Evolutionary conservation across 1,140 invertebrate species (phyloP), one percentile per base, ranked within the genome.

Genomic region (Tetragonula clypearis): DNA sequence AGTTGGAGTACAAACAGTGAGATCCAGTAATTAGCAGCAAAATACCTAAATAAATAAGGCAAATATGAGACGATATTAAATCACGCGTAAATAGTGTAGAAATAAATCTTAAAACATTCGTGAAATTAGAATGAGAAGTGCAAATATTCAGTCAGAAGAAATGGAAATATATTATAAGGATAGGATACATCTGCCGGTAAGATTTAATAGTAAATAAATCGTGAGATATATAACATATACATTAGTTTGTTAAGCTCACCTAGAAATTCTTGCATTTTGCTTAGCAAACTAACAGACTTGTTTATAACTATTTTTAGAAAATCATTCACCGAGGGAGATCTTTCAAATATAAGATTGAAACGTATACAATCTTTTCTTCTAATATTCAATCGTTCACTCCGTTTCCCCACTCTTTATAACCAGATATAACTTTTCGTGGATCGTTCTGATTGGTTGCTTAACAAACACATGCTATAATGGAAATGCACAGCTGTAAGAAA

Each of bases 1-100:
- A 98, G 49, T 95, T 96, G 19, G 97, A 96, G 92, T 99, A 99
- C 82, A 99, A 94, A 62, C 96, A 98, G 84, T 95, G 94, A 4
- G 96, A 95, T 80, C 95, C 93, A 78, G 93, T 92, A 86, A 90
- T 72, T 72, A 91, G 73, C 62, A 90, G 35, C 55, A 88, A 77
- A 68, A 90, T 35, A 75, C 82, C 89, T 90, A 74, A 35, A 78
- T 90, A 74, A 35, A 78, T n/a, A n/a, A 75, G 41, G 60, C 66
- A 75, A 74, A 82, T 49, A 65, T 30, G 15, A 68, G 74, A 41
- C 73, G 14, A 73, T 72, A 35, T 55, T 56, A 62, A 81, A 78
- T 83, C 53, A 17, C 1, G 76, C 17, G 6, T n/a, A 78, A 82
- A 62, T 49, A 73, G 74, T 53, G 65, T 41, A 21, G 23, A 23